These are phyloP conservation scores for Poicephalus gulielmi DNA, from an alignment of 2,113 vertebrate genomes.

Conservation along the genomic window DNA sequence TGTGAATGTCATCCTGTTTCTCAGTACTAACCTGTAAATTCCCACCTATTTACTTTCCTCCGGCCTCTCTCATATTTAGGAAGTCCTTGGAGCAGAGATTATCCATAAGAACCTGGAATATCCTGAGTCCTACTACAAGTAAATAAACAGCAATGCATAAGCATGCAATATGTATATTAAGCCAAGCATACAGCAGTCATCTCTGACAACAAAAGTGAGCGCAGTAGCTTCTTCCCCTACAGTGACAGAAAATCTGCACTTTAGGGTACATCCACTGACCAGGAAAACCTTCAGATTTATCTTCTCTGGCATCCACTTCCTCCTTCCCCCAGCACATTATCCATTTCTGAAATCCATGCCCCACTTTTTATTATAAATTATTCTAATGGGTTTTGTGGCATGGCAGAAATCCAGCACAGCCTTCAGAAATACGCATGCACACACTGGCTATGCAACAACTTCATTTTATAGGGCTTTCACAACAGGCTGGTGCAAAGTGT, in stretches of 20 bases:
- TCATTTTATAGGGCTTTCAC: neutral
- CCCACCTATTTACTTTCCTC: neutral
- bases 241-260: neutral
- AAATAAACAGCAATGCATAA: neutral
- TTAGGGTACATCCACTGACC: neutral
- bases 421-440: neutral
- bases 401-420: constrained; percentile 46
- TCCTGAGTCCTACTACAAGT: neutral
- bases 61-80: neutral
- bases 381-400: constrained; percentile 35
- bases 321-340: neutral
- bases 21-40: neutral
- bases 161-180: neutral
- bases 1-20: neutral
- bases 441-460: neutral
- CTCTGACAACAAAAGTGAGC: neutral
- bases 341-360: neutral
- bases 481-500: neutral
- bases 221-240: neutral
- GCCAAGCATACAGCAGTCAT: neutral
- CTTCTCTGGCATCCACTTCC: neutral
- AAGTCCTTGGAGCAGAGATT: neutral
- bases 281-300: neutral
- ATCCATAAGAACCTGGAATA: neutral
- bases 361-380: constrained; percentile 36